phyloP scores from a whole-genome alignment of 2,797 vertebrate genomes.

The Artibeus jamaicensis region DNA sequence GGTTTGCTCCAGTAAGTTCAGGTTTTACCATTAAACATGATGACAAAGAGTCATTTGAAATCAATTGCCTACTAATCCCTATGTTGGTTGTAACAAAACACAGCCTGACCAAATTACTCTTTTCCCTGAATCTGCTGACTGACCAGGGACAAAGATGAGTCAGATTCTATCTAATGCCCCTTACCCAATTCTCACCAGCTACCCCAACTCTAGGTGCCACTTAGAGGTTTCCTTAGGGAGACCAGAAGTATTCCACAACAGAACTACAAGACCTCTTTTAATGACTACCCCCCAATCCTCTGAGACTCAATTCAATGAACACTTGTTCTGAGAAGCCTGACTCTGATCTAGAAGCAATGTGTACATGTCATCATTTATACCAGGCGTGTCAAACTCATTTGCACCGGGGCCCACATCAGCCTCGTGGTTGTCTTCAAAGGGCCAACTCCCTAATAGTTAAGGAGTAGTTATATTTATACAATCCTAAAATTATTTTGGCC shows the following conservation, averaged over 20 bases:
- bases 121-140: not conserved
- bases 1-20: not conserved
- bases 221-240: not conserved
- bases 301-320: not conserved
- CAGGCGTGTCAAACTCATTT: not conserved
- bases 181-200: not conserved
- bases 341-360: not conserved
- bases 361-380: not conserved
- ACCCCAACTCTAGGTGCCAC: not conserved
- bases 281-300: not conserved
- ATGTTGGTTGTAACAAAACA: not conserved
- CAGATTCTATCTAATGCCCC: not conserved
- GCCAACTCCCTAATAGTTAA: too few relatives aligned
- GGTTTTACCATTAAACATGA: constrained; percentile 28
- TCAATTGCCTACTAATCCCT: not conserved
- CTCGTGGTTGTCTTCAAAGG: too few relatives aligned
- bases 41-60: not conserved
- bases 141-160: not conserved
- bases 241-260: constrained; percentile 1
- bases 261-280: not conserved
- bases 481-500: too few relatives aligned
- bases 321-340: not conserved
- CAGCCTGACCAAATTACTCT: not conserved
- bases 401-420: too few relatives aligned
- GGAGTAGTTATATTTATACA: too few relatives aligned